A percentile compares a stretch with the other conserved stretches of the same genome.
Conservation (phyloP, 2,113 vertebrate species). For the Pseudorhombus dupliciocellatus region DNA sequence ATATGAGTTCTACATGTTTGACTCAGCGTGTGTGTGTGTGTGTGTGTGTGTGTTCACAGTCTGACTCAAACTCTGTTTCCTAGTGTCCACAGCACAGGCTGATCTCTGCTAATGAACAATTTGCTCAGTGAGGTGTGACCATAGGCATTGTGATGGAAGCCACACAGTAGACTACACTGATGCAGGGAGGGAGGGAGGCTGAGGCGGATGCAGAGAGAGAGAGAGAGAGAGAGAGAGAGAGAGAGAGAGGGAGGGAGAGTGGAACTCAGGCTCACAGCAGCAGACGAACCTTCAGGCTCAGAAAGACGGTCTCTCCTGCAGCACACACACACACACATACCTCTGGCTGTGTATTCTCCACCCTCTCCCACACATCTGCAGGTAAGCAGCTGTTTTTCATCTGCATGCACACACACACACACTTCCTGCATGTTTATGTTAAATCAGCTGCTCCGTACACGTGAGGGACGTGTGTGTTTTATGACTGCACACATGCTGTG, state of each 20-base stretch:
- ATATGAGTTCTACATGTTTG: slow-evolving; percentile 9
- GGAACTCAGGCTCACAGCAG: slow-evolving; percentile 71
- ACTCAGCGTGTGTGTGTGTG: slow-evolving; percentile 21
- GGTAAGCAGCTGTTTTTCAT: slow-evolving; percentile 64
- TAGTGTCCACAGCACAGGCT: slow-evolving; percentile 36
- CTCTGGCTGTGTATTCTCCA: slow-evolving; percentile 64
- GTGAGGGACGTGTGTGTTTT: slow-evolving; percentile 13
- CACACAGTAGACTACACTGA: slow-evolving; percentile 66
- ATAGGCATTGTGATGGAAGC: slow-evolving; percentile 72
- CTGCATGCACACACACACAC: background rate
- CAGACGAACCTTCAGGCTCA: slow-evolving; percentile 68
- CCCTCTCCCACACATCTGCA: slow-evolving; percentile 52
- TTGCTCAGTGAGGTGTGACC: slow-evolving; percentile 80
- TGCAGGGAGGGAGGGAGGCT: slow-evolving; percentile 53
- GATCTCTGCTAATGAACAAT: slow-evolving; percentile 76
- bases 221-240: slow-evolving; percentile 33
- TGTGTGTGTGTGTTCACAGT: slow-evolving; percentile 6
- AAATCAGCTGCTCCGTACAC: slow-evolving; percentile 28
- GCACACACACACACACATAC: slow-evolving; percentile 39
- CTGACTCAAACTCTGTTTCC: slow-evolving; percentile 21
- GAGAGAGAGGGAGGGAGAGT: slow-evolving; percentile 34
- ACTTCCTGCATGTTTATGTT: slow-evolving; percentile 15
- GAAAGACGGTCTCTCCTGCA: slow-evolving; percentile 67
- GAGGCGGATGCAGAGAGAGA: slow-evolving; percentile 37
- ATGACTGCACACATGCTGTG: slow-evolving; percentile 12